phyloP scores from a whole-genome alignment of 1,140 invertebrate species.

The Drosophila paulistorum region DNA sequence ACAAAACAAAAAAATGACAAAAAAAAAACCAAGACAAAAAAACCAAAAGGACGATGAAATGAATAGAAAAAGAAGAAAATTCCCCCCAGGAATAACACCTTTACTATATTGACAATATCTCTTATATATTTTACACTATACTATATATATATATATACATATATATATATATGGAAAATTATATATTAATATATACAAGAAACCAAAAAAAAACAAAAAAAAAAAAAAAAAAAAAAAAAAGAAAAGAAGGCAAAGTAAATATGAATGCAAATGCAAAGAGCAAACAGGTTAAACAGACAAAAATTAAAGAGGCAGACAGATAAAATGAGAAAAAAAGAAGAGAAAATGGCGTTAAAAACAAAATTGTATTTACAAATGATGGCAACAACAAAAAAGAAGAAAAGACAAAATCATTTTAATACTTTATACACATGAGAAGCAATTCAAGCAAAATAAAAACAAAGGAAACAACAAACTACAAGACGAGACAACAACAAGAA shows the following conservation, averaged over 20 bases:
- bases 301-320: slow-evolving; percentile 11
- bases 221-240: slow-evolving; percentile 38
- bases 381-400: slow-evolving; percentile 37
- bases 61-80: slow-evolving; percentile 41
- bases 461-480: slow-evolving; percentile 15
- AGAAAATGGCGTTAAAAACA: slow-evolving; percentile 31
- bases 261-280: slow-evolving; percentile 43
- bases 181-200: slow-evolving; percentile 81
- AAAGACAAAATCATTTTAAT: slow-evolving; percentile 78
- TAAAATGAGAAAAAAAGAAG: slow-evolving; percentile 23
- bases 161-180: slow-evolving; percentile 59
- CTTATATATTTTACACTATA: slow-evolving; percentile 83
- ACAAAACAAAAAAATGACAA: background rate
- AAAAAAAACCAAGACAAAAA: background rate
- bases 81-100: slow-evolving; percentile 82
- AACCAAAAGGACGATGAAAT: background rate
- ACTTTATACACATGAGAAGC: slow-evolving; percentile 79
- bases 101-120: slow-evolving; percentile 83
- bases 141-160: slow-evolving; percentile 61
- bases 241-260: slow-evolving; percentile 19
- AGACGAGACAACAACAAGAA: slow-evolving; percentile 37
- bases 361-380: slow-evolving; percentile 71
- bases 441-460: slow-evolving; percentile 50
- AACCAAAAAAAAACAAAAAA: slow-evolving; percentile 51
- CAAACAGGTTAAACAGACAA: slow-evolving; percentile 22